Evolutionary conservation across 2,113 vertebrate genomes (phyloP).

Genomic region (Phalacrocorax carbo): DNA sequence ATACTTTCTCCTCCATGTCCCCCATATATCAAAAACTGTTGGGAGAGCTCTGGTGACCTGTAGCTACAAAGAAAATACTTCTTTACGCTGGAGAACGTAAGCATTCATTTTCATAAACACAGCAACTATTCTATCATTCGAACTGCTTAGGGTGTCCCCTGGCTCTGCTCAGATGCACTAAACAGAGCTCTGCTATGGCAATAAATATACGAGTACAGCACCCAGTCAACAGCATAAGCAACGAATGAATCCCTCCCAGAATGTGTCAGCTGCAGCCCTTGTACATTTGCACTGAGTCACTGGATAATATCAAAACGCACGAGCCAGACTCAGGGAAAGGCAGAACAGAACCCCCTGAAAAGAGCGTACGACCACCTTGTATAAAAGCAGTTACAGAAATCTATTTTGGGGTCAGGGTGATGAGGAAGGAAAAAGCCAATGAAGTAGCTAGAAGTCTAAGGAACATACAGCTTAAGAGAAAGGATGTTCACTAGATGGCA

Average conservation of each 20-base stretch:
- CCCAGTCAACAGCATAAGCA: not conserved
- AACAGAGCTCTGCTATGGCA: not conserved
- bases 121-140: not conserved
- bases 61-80: not conserved
- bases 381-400: not conserved
- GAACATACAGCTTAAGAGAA: not conserved
- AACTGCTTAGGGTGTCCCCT: not conserved
- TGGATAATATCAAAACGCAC: not conserved
- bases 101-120: not conserved
- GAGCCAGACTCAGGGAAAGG: not conserved
- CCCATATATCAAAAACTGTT: not conserved
- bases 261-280: not conserved
- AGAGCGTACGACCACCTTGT: not conserved
- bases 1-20: not conserved
- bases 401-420: not conserved
- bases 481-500: not conserved
- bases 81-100: not conserved
- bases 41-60: not conserved
- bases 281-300: not conserved
- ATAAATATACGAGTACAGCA: not conserved
- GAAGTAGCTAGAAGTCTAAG: not conserved
- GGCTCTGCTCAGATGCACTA: not conserved
- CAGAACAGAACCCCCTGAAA: not conserved
- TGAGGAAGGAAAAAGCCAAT: not conserved
- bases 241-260: not conserved